Evolutionary conservation across 2,113 vertebrate genomes (phyloP), one percentile per base, ranked within the genome.

Genomic region (Mus pahari): DNA sequence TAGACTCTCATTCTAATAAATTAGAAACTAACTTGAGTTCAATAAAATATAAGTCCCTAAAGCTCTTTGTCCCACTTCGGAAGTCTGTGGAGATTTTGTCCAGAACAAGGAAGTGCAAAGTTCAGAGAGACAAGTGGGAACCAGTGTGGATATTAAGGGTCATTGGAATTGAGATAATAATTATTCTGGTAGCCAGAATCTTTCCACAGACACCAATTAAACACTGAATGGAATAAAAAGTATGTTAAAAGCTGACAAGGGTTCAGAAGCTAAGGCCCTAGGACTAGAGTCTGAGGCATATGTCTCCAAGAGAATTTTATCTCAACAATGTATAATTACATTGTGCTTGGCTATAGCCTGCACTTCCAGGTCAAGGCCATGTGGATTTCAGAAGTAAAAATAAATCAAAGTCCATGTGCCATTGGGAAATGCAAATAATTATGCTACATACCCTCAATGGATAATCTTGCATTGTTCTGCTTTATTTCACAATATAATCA

Each of bases 151-250:
- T 16, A 82, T 7, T 22, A 89, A 94, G 73, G 73, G 92, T 96
- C 66, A 68, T 74, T 28, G 6, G 26, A 53, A 92, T 33, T 74
- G 82, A 81, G 88, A 78, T 77, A 90, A 92, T 4, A 2, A 94
- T 89, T 70, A 92, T 92, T 92, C 58, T 73, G 2, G 53, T 88
- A 36, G 84, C 71, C 86, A 84, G 94, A 77, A 55, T 92, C 90
- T 77, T 95, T 92, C 70, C 50, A 24, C 20, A 82, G 96, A 95
- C 31, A 89, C 88, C 81, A 97, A 97, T 98, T 98, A 97, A 95
- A 92, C 66, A 81, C 75, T 22, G 45, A 8, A 14, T 53, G 53
- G 60, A 91, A 73, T 19, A 64, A 78, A 86, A 92, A 60, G 73
- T 89, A 73, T 9, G 60, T 88, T 90, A 77, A 90, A 60, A 92